These are phyloP conservation scores for Pecten maximus DNA, from an alignment of 2,888 invertebrate species.

Conservation along the genomic window DNA sequence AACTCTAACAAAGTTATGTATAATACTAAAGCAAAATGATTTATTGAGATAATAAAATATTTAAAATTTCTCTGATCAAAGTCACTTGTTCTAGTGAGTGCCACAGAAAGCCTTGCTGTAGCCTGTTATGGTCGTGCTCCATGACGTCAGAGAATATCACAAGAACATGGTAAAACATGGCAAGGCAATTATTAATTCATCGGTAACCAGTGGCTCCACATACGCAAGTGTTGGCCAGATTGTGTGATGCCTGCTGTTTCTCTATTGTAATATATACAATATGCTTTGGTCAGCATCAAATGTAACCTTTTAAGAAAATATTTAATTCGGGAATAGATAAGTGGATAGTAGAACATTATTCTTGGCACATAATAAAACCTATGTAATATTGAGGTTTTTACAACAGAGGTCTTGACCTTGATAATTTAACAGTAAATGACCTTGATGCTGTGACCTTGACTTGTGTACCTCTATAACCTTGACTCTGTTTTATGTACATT, in stretches of 20 bases:
- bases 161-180: background rate
- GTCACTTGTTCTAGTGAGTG: background rate
- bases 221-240: background rate
- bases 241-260: background rate
- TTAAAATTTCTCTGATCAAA: slow-evolving; percentile 18
- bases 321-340: too few species aligned
- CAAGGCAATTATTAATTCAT: slow-evolving; percentile 9
- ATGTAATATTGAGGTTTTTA: too few species aligned
- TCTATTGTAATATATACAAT: too few species aligned
- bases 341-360: too few species aligned
- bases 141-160: background rate
- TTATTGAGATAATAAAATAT: background rate
- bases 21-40: background rate
- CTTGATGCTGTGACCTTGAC: too few species aligned
- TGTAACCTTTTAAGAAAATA: too few species aligned
- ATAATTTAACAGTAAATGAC: too few species aligned
- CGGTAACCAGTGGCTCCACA: background rate
- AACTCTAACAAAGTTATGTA: background rate
- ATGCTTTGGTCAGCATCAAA: too few species aligned
- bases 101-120: background rate
- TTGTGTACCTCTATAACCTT: too few species aligned
- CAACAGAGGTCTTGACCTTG: too few species aligned
- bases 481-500: too few species aligned
- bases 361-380: too few species aligned
- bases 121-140: background rate